Evolutionary conservation across 1,140 invertebrate genomes (phyloP).

Genomic region (Pogonomyrmex barbatus): DNA sequence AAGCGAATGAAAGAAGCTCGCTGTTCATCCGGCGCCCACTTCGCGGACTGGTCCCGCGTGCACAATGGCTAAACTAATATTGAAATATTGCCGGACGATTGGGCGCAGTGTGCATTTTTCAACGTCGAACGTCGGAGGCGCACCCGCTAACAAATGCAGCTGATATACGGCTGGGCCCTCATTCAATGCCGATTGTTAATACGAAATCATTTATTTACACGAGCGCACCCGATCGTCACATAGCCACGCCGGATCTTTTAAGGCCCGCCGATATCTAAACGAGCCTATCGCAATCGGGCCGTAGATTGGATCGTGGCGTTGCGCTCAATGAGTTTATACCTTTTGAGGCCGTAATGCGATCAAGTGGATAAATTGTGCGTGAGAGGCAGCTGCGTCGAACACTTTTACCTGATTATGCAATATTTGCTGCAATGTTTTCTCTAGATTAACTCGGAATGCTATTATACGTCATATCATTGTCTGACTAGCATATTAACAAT

Average conservation of each 20-base stretch:
- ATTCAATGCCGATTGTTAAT: constrained; percentile 81
- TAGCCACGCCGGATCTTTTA: constrained; percentile 6
- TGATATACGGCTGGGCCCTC: constrained; percentile 74
- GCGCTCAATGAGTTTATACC: constrained; percentile 69
- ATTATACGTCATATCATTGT: not conserved
- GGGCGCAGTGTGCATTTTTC: constrained; percentile 76
- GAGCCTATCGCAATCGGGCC: constrained; percentile 34
- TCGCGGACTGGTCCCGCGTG: constrained; percentile 40
- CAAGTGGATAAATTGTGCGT: constrained; percentile 67
- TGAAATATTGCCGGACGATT: constrained; percentile 84
- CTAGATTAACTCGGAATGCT: constrained; percentile 7
- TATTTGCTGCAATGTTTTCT: constrained; percentile 45
- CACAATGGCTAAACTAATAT: constrained; percentile 82
- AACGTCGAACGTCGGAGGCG: constrained; percentile 78
- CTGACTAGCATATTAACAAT: constrained; percentile 18
- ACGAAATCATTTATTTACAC: constrained; percentile 80
- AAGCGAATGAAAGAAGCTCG: constrained; percentile 59
- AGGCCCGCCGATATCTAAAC: constrained; percentile 52
- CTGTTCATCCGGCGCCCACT: constrained; percentile 48
- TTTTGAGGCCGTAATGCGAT: constrained; percentile 61
- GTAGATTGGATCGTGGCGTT: constrained; percentile 55
- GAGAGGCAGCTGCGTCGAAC: constrained; percentile 41
- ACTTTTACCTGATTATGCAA: constrained; percentile 65
- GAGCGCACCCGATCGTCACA: constrained; percentile 67
- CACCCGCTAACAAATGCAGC: constrained; percentile 79